These are phyloP conservation scores for Diadegma fenestrale DNA, from an alignment of 2,888 invertebrate genomes.

Conservation along the genomic window DNA sequence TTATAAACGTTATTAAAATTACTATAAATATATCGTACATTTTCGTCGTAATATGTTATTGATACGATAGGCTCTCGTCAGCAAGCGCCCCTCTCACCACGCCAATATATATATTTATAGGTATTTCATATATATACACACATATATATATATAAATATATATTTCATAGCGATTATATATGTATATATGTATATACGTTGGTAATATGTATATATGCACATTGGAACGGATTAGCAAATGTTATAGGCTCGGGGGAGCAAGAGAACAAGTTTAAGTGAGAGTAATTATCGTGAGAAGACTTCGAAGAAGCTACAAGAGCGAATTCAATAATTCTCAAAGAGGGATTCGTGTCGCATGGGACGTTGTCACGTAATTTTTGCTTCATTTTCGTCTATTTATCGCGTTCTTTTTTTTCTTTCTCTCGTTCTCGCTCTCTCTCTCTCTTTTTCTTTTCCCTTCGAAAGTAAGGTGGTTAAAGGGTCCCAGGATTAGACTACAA, in stretches of 20 bases:
- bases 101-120: conserved; percentile 72
- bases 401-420: conserved; percentile 25
- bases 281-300: conserved; percentile 70
- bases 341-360: conserved; percentile 46
- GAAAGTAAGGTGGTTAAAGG: conserved; percentile 67
- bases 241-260: conserved; percentile 76
- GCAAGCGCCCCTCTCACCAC: conserved; percentile 70
- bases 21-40: conserved; percentile 84
- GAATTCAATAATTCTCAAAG: conserved; percentile 59
- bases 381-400: conserved; percentile 24
- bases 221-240: conserved; percentile 83
- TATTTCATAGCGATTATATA: conserved; percentile 67
- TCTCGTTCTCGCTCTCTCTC: conserved; percentile 23
- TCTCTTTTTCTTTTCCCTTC: conserved; percentile 37
- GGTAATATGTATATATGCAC: conserved; percentile 70
- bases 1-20: conserved; percentile 85
- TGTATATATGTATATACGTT: conserved; percentile 67
- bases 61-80: conserved; percentile 76
- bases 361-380: conserved; percentile 39
- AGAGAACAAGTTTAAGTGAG: conserved; percentile 73
- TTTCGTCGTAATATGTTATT: conserved; percentile 76
- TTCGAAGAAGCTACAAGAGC: conserved; percentile 67
- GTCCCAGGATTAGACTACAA: conserved; percentile 70
- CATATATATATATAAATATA: conserved; percentile 70
- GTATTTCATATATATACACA: conserved; percentile 70